Conservation (phyloP, 92 coral and sea anemone species). For the Porites cylindrica region DNA sequence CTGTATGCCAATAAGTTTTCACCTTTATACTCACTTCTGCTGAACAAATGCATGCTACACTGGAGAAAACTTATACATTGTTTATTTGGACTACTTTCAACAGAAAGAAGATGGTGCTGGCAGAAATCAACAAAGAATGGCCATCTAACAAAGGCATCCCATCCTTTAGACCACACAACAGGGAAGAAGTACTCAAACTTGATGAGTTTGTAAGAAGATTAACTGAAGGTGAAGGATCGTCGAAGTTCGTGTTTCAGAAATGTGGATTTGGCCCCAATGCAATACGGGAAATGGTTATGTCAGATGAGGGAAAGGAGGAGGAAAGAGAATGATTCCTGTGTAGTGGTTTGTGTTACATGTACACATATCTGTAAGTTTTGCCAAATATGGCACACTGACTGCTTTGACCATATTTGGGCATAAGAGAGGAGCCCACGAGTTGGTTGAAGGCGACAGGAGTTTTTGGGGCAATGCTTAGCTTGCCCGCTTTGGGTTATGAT, state of each 20-base stretch:
- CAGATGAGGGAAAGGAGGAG: slow-evolving; percentile 19
- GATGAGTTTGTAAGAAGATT: slow-evolving; percentile 9
- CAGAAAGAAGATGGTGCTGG: slow-evolving; percentile 25
- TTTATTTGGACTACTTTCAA: neutral
- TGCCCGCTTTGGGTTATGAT: too few species aligned
- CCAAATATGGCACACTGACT: too few species aligned
- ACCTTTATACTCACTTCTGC: neutral
- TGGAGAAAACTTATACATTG: neutral
- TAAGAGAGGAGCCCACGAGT: too few species aligned
- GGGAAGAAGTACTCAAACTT: neutral
- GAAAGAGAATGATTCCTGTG: neutral
- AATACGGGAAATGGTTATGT: slow-evolving; percentile 35
- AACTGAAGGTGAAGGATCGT: slow-evolving; percentile 20
- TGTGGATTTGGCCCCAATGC: slow-evolving; percentile 36
- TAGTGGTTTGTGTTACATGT: too few species aligned
- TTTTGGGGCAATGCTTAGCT: too few species aligned
- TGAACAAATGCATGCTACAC: too few species aligned
- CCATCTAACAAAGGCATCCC: slow-evolving; percentile 9
- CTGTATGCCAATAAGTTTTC: neutral
- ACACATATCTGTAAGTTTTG: too few species aligned
- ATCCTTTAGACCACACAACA: slow-evolving; percentile 11
- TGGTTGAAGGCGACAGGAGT: too few species aligned
- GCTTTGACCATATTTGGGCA: too few species aligned
- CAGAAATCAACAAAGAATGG: slow-evolving; percentile 20
- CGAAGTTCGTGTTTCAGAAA: slow-evolving; percentile 3